phyloP scores from a whole-genome alignment of 2,888 invertebrate genomes.

The Belgica antarctica region DNA sequence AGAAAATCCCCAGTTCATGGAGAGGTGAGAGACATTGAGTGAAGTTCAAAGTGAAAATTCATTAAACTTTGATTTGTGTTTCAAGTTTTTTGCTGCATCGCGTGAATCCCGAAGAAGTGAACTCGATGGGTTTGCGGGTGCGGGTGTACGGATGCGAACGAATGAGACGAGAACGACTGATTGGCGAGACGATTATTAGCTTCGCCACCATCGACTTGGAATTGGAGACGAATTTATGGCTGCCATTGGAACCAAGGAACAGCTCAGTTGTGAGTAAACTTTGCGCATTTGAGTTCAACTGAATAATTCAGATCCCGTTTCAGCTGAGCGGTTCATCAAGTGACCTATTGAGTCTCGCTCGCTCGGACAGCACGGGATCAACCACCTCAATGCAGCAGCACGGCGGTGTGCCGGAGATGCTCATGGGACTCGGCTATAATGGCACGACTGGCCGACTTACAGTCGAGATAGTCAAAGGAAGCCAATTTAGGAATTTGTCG shows the following conservation, averaged over 20 bases:
- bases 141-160: slow-evolving; percentile 90
- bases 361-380: slow-evolving; percentile 91
- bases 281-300: no score
- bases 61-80: slow-evolving; percentile 49
- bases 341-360: slow-evolving; percentile 74
- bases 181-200: slow-evolving; percentile 87
- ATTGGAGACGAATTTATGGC: slow-evolving; percentile 85
- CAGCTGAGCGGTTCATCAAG: slow-evolving; percentile 59
- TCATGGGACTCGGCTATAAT: slow-evolving; percentile 87
- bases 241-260: slow-evolving; percentile 74
- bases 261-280: slow-evolving; percentile 57
- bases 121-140: slow-evolving; percentile 85
- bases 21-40: slow-evolving; percentile 52
- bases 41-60: neutral
- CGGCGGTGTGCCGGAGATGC: slow-evolving; percentile 86
- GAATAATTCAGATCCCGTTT: slow-evolving; percentile 45
- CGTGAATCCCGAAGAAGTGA: slow-evolving; percentile 92
- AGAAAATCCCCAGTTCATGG: slow-evolving; percentile 89
- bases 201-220: slow-evolving; percentile 88
- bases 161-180: slow-evolving; percentile 85
- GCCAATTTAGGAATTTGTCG: slow-evolving; percentile 70
- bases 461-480: slow-evolving; percentile 72
- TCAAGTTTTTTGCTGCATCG: slow-evolving; percentile 77
- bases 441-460: slow-evolving; percentile 90
- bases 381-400: slow-evolving; percentile 86